These are phyloP conservation scores for Acrocephalus scirpaceus DNA, from an alignment of 2,797 vertebrate genomes.

Conservation along the genomic window DNA sequence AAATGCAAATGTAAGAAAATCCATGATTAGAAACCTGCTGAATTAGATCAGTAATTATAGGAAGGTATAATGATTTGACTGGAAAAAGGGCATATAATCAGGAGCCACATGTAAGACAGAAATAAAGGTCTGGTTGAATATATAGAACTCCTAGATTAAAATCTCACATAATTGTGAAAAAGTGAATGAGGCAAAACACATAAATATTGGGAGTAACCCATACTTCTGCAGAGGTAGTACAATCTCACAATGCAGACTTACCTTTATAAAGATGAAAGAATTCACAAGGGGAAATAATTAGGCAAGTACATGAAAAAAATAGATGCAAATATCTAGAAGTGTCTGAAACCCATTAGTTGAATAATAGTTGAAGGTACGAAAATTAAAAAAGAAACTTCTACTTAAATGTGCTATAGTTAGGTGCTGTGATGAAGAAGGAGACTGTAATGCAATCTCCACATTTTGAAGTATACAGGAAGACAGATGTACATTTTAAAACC, in stretches of 20 bases:
- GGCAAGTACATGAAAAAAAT: background rate
- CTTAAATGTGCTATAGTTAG: background rate
- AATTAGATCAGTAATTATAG: background rate
- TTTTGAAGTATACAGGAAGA: slow-evolving; percentile 3
- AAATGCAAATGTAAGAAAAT: background rate
- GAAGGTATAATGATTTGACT: background rate
- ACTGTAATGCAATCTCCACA: background rate
- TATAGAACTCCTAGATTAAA: background rate
- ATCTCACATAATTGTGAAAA: background rate
- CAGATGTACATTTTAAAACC: background rate
- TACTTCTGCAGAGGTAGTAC: background rate
- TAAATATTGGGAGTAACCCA: background rate
- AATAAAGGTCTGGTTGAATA: background rate
- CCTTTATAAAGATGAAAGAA: background rate
- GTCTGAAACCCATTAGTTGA: background rate
- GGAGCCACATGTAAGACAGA: background rate
- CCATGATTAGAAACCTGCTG: background rate
- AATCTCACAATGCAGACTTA: background rate
- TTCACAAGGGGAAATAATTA: background rate
- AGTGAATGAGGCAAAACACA: background rate
- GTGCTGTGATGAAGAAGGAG: background rate
- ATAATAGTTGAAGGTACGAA: background rate
- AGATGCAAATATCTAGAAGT: background rate
- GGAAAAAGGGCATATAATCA: background rate
- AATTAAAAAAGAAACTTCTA: slow-evolving; percentile 8